Conservation (phyloP, 2,797 vertebrate genomes). For the Pangasius djambal region DNA sequence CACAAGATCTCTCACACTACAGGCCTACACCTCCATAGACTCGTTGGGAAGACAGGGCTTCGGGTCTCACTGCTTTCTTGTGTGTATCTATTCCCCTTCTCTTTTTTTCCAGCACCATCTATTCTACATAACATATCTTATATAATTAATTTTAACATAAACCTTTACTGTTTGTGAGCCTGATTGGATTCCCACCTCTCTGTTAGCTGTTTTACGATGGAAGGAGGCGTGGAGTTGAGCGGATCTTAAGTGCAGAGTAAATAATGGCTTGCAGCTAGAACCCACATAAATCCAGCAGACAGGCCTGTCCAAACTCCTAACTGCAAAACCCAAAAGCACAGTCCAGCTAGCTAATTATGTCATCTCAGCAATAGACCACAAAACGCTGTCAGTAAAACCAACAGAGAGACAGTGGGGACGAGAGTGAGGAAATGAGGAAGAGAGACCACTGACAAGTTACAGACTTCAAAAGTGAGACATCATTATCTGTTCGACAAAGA, state of each 20-base stretch:
- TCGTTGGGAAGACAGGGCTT: not conserved
- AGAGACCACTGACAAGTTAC: slow-evolving; percentile 40
- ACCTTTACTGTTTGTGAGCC: slow-evolving; percentile 18
- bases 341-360: slow-evolving; percentile 76
- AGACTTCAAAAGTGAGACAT: slow-evolving; percentile 35
- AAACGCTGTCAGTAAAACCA: slow-evolving; percentile 73
- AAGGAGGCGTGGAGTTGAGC: slow-evolving; percentile 75
- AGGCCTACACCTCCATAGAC: not conserved
- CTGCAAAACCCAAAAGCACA: slow-evolving; percentile 5
- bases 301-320: slow-evolving; percentile 55
- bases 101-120: not conserved
- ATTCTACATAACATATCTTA: not conserved
- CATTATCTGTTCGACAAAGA: slow-evolving; percentile 25
- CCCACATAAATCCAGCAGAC: slow-evolving; percentile 78
- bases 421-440: slow-evolving; percentile 10
- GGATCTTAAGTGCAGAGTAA: slow-evolving; percentile 81
- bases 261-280: slow-evolving; percentile 78
- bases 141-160: slow-evolving; percentile 27
- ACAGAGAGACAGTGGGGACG: slow-evolving; percentile 27
- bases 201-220: slow-evolving; percentile 69
- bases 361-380: slow-evolving; percentile 80
- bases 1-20: not conserved
- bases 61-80: not conserved
- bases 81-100: not conserved
- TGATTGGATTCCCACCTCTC: slow-evolving; percentile 70